Base-by-base conservation (phyloP, 2,888 invertebrate genomes). In the Drosophila pseudotakahashii region DNA sequence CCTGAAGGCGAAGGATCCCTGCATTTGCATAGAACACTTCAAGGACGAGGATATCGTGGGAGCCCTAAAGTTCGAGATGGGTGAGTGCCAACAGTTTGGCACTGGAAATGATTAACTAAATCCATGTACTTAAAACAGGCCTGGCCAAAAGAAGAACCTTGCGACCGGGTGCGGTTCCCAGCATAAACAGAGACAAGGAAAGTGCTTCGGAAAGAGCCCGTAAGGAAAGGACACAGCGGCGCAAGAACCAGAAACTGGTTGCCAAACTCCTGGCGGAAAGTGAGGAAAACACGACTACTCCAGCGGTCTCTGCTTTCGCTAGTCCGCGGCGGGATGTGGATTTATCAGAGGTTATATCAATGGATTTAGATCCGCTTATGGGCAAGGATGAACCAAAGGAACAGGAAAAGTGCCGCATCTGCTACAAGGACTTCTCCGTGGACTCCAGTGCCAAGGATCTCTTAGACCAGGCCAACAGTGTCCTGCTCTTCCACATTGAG, bases 31-130 rank as follows among this genome's bases (percentile, higher is more conserved):
- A 48, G 78, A 83, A 9, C 80, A 80, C 41, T 87, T 80, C 16
- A 72, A 66, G 34, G 78, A 75, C 16, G 80, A 83, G 9, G 87
- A 80, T 39, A 83, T 83, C 2, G 81, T 83, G 45, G 87, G 81
- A 5, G 67, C 69, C 14, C 47, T 83, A 2, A 72, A 80, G 44
- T 86, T 75, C 44, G 78, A 80, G 68, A 80, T 80, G 84, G 80
- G 80, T 80, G 41, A 37, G 81, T 72, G 5, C 10, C 10, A 7
- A 1, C 14, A 6, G 4, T 13, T 1, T 2, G 0, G 2, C 3
- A 0, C 6, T 0, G 0, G 2, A 16, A 34, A 19, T 13, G 7
- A 7, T 11, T 0, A 42, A 32, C n/a, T 10, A 16, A 10, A 10
- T 23, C 3, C 10, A 1, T 9, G 9, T 39, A 10, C 6, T n/a